Conservation (phyloP, 2,888 invertebrate genomes). For the Endomychus coccineus region DNA sequence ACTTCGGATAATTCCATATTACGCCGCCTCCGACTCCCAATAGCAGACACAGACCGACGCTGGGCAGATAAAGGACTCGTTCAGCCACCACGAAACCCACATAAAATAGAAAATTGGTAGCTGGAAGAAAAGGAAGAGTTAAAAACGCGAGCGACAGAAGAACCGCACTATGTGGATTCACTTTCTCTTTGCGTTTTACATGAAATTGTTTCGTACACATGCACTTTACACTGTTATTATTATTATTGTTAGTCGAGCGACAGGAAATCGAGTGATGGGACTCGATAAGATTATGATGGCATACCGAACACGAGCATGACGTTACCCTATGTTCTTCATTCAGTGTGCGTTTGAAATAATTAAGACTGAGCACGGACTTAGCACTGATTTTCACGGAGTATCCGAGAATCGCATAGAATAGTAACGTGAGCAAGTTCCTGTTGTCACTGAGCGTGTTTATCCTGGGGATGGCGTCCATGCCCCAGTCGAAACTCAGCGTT, state of each 20-base stretch:
- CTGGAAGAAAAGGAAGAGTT: constrained; percentile 88
- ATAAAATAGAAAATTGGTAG: constrained; percentile 93
- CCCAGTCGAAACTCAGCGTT: constrained; percentile 95
- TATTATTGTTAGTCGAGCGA: constrained; percentile 65
- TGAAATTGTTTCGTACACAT: constrained; percentile 38
- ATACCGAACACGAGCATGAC: constrained; percentile 56
- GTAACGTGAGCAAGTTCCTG: constrained; percentile 67
- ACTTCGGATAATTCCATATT: constrained; percentile 46
- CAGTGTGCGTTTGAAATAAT: constrained; percentile 3
- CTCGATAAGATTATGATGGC: constrained; percentile 58
- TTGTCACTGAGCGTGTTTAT: constrained; percentile 70
- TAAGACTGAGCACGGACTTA: not conserved
- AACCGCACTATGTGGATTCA: constrained; percentile 24
- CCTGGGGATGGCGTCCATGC: constrained; percentile 92
- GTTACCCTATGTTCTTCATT: constrained; percentile 19
- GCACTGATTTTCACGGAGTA: constrained; percentile 9
- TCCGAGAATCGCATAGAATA: constrained; percentile 58
- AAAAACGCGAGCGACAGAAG: constrained; percentile 65
- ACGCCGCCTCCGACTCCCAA: constrained; percentile 66
- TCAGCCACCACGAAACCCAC: constrained; percentile 98
- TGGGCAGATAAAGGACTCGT: constrained; percentile 90
- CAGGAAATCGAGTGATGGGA: constrained; percentile 64
- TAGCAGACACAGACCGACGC: constrained; percentile 89
- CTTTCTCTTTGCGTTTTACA: constrained; percentile 17
- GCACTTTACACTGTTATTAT: constrained; percentile 50